These are phyloP conservation scores for Sternotherus odoratus DNA, from an alignment of 2,797 vertebrate genomes.

Conservation along the genomic window DNA sequence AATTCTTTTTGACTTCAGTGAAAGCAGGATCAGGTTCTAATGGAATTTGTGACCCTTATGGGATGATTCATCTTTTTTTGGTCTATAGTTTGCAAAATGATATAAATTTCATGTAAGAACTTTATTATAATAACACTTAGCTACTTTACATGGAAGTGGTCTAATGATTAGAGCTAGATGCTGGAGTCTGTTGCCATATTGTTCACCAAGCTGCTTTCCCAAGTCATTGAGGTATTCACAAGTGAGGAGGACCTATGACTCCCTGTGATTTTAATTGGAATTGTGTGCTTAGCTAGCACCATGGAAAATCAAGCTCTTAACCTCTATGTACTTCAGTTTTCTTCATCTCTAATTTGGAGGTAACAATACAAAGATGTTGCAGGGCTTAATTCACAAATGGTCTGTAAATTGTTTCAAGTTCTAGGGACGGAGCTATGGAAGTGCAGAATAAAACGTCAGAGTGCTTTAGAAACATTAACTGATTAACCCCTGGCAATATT, in stretches of 20 bases:
- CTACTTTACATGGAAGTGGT: background rate
- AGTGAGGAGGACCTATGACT: background rate
- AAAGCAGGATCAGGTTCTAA: background rate
- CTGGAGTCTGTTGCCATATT: background rate
- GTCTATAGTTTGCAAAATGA: background rate
- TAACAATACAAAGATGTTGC: constrained; percentile 4
- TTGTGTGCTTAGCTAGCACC: background rate
- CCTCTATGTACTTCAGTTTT: background rate
- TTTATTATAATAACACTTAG: background rate
- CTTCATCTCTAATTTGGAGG: background rate
- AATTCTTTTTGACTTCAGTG: background rate
- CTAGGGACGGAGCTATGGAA: background rate
- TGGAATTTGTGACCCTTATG: background rate
- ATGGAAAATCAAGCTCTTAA: background rate
- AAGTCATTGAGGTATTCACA: background rate
- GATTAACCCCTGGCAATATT: background rate
- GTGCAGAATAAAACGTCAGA: background rate
- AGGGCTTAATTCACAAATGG: background rate
- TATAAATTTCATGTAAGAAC: background rate
- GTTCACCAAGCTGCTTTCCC: background rate
- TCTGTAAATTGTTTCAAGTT: background rate
- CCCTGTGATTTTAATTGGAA: background rate
- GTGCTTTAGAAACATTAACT: background rate
- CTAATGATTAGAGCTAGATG: background rate
- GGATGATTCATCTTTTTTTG: background rate